Base-by-base conservation (phyloP, 2,888 invertebrate genomes). In the Oxystoma pomonae region DNA sequence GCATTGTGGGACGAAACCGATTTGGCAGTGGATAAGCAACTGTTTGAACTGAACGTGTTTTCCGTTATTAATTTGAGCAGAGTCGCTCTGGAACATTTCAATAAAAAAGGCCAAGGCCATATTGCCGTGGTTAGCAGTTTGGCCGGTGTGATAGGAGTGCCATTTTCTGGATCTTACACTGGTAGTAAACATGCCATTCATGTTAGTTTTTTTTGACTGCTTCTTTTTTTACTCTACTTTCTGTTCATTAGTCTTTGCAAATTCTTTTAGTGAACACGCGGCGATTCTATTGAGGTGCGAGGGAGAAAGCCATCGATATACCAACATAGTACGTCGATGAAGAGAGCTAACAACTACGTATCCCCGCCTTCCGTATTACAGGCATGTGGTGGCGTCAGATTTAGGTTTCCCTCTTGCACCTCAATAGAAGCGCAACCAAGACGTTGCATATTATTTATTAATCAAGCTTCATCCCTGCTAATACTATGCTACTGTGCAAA, bases 41-140 rank as follows among this genome's bases (percentile, higher is more conserved):
- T 92, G 71, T 90, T 94, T 74, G 87, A 92, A 49, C 75, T 93
- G 61, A 92, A 94, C 77, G 90, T 92, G 0, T 89, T 94, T 68
- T 84, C 89, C 0, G 83, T 87, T 2, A 76, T 94, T 1, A 86
- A 89, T 67, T 81, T 94, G 60, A 87, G 89, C 2, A 85, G 92
- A 65, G 77, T 88, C 52, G 90, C 87, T 0, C 79, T 91, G 1
- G 84, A 84, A 19, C 85, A 91, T 76, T 92, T 90, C 73, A 71
- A 82, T 7, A 72, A 80, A 56, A 74, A 73, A 61, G 78, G 91
- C 0, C 64, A 68, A 9, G 92, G 92, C 0, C 91, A 92, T 65
- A 75, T 94, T 56, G 92, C 87, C 0, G 86, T 90, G 1, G 90
- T 87, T 16, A 90, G 91, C 1, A 92, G 92, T 75, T 69, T 88